These are phyloP conservation scores for Ricordea florida DNA, from an alignment of 92 coral and sea anemone species.

Conservation along the genomic window DNA sequence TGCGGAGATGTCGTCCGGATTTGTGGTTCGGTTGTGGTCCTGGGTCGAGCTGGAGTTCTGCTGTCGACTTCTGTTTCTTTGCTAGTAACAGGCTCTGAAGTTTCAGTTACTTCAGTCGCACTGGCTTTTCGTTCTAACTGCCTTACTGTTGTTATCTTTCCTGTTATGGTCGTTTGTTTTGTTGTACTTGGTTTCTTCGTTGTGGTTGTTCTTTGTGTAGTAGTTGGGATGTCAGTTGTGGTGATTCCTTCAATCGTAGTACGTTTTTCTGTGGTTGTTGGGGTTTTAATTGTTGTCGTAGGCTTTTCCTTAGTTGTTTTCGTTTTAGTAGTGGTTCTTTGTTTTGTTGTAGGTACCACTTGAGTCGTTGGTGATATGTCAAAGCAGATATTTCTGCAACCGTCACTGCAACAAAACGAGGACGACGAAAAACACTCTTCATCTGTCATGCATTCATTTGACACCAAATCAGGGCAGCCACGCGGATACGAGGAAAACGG, in stretches of 20 bases:
- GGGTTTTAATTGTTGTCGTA: not conserved
- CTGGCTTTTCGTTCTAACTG: too few relatives aligned
- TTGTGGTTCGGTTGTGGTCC: too few relatives aligned
- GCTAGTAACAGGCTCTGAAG: too few relatives aligned
- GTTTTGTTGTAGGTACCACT: too few relatives aligned
- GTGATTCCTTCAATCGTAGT: not conserved
- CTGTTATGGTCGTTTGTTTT: not conserved
- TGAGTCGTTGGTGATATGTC: slow-evolving; percentile 20
- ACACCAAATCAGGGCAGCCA: too few relatives aligned
- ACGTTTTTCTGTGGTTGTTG: not conserved
- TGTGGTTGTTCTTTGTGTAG: too few relatives aligned
- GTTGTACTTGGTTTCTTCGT: not conserved
- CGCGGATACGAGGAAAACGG: too few relatives aligned
- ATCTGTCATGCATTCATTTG: slow-evolving; percentile 30
- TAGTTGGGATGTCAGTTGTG: not conserved
- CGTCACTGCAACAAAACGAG: slow-evolving; percentile 54
- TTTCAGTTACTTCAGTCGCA: too few relatives aligned
- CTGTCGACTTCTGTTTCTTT: too few relatives aligned
- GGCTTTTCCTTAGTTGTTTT: not conserved
- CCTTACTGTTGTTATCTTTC: not conserved
- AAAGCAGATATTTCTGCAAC: slow-evolving; percentile 57
- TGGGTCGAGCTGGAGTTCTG: too few relatives aligned
- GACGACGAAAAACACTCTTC: slow-evolving; percentile 26
- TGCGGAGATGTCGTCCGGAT: too few relatives aligned
- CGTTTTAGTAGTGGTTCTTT: not conserved